Evolutionary conservation across 2,113 vertebrate genomes (phyloP), one percentile per base, ranked within the genome.

Genomic region (Aplodontia rufa): DNA sequence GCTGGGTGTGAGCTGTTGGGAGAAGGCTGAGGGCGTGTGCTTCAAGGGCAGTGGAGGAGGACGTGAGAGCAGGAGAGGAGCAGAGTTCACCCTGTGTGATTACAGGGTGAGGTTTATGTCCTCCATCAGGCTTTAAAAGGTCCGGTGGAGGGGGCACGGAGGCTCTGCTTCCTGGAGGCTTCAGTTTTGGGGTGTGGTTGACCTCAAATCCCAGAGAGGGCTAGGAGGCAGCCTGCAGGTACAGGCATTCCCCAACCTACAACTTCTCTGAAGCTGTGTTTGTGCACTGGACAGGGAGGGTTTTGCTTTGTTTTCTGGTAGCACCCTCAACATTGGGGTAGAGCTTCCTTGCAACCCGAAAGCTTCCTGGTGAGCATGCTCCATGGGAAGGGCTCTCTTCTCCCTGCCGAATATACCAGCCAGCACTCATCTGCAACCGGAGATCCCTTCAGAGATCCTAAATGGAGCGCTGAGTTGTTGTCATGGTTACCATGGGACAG

Each of bases 401-500:
- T 75, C 81, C 84, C 53, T 74, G 88, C 35, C 62, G 74, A 88
- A 53, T 62, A 16, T 78, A 93, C 66, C 58, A 90, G 72, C 47
- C 68, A 90, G 82, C 93, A 58, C 84, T 91, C 83, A 68, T 78
- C 82, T 42, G 64, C 86, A 75, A 91, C 62, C 71, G 28, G 53
- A 87, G 74, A 90, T 88, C 53, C 86, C 82, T 97, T 86, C 79
- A 79, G 69, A 96, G 89, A 88, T 92, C 87, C 91, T 82, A 97
- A 97, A 92, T 42, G 83, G 95, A 95, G 78, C 85, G 55, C 82
- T 51, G 91, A 95, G 74, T 35, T 85, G 97, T 96, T 96, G 96
- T 89, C 97, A 97, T 97, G 93, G 97, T 96, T 96, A 97, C 88
- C 78, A 81, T 6, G 32, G 75, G 83, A 84, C 5, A 47, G 68